Evolutionary conservation across 2,113 vertebrate species (phyloP), one percentile per base, ranked within the genome.

Genomic region (Ophthalmolycus amberensis): DNA sequence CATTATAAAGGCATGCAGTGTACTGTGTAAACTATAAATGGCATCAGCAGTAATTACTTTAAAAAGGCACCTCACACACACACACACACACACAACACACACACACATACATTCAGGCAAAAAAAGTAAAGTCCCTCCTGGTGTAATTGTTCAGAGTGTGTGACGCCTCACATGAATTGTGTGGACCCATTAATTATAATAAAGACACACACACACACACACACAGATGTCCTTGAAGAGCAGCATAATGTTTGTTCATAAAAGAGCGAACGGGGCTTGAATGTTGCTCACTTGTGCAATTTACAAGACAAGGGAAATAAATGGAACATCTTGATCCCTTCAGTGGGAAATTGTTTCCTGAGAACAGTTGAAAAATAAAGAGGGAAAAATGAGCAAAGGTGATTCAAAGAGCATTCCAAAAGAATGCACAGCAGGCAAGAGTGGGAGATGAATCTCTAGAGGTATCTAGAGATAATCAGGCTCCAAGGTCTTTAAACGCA

Each of bases 181-280:
- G 75, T 72, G n/a, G 38, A 52, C 12, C 54, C 79, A 83, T 91
- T 88, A 78, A 88, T 91, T 89, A 89, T 82, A 66, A 77, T 84
- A 67, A 73, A 76, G 42, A 76, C 11, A 79, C 38, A 56, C 60
- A 25, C 11, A 79, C 38, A 56, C 60, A 25, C 44, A 75, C 37
- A 56, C 60, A 25, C 44, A 37, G 73, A 68, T 15, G 79, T 75
- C 34, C 50, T 88, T 87, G 84, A 84, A 76, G 46, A 69, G 74
- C 60, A 84, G 88, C 85, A 89, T 70, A 85, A 68, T 48, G 38
- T 71, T 70, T 73, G 77, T 80, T 84, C 59, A 58, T 27, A 38
- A 72, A 85, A 83, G 50, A 78, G 86, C 27, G 5, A 77, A 82
- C 64, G 1, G 66, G 59, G 76, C 77, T 66, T 52, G 88, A 91